Base-by-base conservation (phyloP, 2,797 vertebrate species). In the Oophaga sylvatica region DNA sequence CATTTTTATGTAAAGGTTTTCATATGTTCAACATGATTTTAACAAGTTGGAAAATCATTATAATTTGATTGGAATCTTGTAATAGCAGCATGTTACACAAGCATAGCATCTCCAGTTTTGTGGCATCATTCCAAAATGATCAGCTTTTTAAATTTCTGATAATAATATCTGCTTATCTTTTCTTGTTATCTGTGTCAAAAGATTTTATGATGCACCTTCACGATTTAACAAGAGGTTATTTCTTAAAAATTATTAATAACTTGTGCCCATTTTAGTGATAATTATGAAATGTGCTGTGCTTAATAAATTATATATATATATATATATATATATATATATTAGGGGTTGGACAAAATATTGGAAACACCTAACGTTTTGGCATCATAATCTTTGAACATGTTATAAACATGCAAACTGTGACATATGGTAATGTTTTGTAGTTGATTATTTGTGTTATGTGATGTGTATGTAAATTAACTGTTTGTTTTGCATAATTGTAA, bases 1-100 rank as follows among this genome's bases (percentile, higher is more conserved):
- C 92, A 94, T 95, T 94, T 94, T 91, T 94, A 92, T 91, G 91
- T 90, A 86, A 92, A 93, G 93, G 94, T 94, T 94, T 93, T 93
- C 95, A 94, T 93, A 91, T 83, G 90, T 93, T 94, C 92, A 88
- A 90, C 92, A 91, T 92, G 90, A 91, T 90, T 90, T 90, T 81
- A 89, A 93, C 90, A 93, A 94, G 93, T 93, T 92, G 91, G 93
- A 92, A 92, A 93, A 93, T 94, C 85, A 83, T 91, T 45, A 9
- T 91, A 87, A 79, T 91, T 88, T 88, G 86, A 90, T 70, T 90
- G 87, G 79, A 84, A 93, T 91, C 89, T 91, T 45, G 20, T 5
- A 15, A 89, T 60, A 88, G 80, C 8, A 90, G 92, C 88, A 87
- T 79, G 87, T 88, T 84, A 79, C 84, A 73, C 87, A 80, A 73